These are phyloP conservation scores for Hipparchia sbordonii DNA, from an alignment of 2,888 invertebrate species.

Conservation along the genomic window DNA sequence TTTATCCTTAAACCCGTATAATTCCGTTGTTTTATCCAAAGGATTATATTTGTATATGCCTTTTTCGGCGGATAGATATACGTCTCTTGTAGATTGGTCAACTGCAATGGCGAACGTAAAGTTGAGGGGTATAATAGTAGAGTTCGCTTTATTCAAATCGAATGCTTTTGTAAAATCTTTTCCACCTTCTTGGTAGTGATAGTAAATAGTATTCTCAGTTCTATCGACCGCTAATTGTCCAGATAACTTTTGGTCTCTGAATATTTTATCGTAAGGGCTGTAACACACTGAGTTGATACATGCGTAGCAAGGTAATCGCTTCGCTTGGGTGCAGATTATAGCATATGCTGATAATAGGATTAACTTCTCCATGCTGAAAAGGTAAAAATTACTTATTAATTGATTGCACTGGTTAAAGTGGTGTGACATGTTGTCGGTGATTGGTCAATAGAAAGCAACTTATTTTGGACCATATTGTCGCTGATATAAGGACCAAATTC, in stretches of 20 bases:
- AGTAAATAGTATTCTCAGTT: conserved; percentile 58
- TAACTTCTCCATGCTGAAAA: conserved; percentile 41
- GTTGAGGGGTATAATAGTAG: conserved; percentile 51
- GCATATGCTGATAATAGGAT: conserved; percentile 39
- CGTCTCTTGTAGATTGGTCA: conserved; percentile 55
- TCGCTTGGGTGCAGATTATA: conserved; percentile 32
- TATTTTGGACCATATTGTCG: too few relatives aligned
- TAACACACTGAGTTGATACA: conserved; percentile 64
- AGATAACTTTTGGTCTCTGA: conserved; percentile 54
- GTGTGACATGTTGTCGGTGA: too few relatives aligned
- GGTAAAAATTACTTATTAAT: background rate
- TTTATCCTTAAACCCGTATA: conserved; percentile 54
- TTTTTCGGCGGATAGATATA: conserved; percentile 58
- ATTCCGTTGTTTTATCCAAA: conserved; percentile 47
- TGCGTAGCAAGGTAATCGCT: conserved; percentile 54
- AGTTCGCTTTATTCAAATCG: conserved; percentile 56
- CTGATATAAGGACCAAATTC: too few relatives aligned
- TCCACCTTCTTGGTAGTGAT: conserved; percentile 57
- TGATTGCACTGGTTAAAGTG: too few relatives aligned
- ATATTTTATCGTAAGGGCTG: conserved; percentile 51
- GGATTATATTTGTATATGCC: conserved; percentile 61
- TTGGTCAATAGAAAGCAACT: too few relatives aligned
- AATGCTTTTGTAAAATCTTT: conserved; percentile 59
- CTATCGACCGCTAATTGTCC: conserved; percentile 67
- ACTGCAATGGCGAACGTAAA: conserved; percentile 65